phyloP scores from a whole-genome alignment of 2,888 invertebrate species.

The Cantharis flavilabris region DNA sequence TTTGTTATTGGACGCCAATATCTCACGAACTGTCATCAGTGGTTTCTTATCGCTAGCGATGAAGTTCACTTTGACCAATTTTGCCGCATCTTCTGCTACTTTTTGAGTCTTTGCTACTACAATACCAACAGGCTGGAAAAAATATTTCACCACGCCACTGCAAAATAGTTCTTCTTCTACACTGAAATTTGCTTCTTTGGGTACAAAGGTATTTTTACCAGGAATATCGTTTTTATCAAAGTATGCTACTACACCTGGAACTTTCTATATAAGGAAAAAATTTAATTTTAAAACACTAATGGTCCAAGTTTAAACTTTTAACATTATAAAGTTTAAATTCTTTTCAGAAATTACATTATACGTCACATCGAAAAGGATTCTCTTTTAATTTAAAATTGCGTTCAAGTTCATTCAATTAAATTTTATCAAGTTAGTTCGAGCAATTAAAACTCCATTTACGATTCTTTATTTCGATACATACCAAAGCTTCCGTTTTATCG shows the following conservation, averaged over 20 bases:
- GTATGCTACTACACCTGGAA: constrained; percentile 65
- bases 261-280: constrained; percentile 1
- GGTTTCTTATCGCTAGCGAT: constrained; percentile 53
- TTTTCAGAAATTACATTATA: neutral
- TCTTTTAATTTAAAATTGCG: neutral
- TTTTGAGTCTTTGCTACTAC: constrained; percentile 66
- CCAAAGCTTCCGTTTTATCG: constrained; percentile 66
- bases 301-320: neutral
- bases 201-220: constrained; percentile 65
- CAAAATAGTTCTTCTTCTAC: constrained; percentile 57
- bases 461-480: constrained; percentile 48
- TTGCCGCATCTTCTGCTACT: constrained; percentile 63
- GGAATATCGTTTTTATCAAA: constrained; percentile 70
- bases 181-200: constrained; percentile 38
- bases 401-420: neutral
- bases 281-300: neutral
- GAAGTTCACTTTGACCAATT: constrained; percentile 62
- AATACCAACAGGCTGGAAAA: constrained; percentile 74
- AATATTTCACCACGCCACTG: constrained; percentile 60
- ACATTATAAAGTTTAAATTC: neutral
- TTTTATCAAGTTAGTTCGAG: neutral
- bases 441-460: neutral
- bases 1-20: constrained; percentile 55
- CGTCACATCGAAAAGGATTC: neutral
- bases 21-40: constrained; percentile 56